Evolutionary conservation across 2,797 vertebrate species (phyloP), one percentile per base, ranked within the genome.

Genomic region (Coregonus suidteri): DNA sequence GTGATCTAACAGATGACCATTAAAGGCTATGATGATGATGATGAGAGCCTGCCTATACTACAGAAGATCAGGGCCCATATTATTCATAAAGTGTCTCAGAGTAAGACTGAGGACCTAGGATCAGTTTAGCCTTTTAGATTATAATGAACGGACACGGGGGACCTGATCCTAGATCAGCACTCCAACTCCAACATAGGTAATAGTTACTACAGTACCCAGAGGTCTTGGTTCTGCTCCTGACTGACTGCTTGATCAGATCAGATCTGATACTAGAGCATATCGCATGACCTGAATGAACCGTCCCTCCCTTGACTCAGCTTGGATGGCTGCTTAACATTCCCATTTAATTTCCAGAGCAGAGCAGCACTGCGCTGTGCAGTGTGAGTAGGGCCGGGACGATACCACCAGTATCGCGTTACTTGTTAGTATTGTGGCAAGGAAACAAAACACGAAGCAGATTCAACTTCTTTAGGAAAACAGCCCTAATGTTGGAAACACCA

Each of bases 261-360:
- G 41, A 47, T 47, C 41, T 47, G 41, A 47, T 47, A 47, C 41
- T 47, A 47, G 41, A 47, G 2, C 41, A 47, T 47, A 9, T 47
- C 41, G 41, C 41, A 47, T 47, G 41, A 11, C 41, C 41, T 47
- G 67, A 14, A 35, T 41, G 53, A 30, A 73, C 75, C 75, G 31
- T 0, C 37, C 51, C 71, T 71, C 74, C 81, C 66, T 64, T 64
- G 20, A 64, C 59, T 64, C 6, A 1, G 25, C 59, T 30, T 59
- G 56, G n/a, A 59, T 53, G 74, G 37, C 72, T 51, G 4, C 25
- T 18, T 25, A 80, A 71, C 77, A 76, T 37, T 37, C 64, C 68
- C 74, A 18, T 52, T 53, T 78, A 25, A 47, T 77, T 59, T 83
- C 74, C 76, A 53, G 70, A 20, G 82, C 79, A n/a, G 76, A 34